Evolutionary conservation across 1,140 invertebrate genomes (phyloP).

Genomic region (Drosophila willistoni): DNA sequence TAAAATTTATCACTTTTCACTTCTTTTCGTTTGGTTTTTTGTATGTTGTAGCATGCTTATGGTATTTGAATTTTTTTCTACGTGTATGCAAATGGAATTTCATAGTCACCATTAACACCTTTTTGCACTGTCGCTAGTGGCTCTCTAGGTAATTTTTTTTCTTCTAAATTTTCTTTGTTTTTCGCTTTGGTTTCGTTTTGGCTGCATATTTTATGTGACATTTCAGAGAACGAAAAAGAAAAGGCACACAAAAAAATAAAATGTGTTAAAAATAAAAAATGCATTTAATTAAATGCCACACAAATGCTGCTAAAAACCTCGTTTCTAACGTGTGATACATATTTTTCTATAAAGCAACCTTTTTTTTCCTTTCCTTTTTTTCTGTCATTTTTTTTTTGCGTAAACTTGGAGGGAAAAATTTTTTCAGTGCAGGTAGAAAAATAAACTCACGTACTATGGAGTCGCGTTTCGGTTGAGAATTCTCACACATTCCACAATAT

Average conservation of each 20-base stretch:
- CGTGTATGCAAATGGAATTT: conserved; percentile 74
- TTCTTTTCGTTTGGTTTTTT: conserved; percentile 29
- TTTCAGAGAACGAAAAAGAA: conserved; percentile 14
- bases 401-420: conserved; percentile 14
- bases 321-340: conserved; percentile 65
- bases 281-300: conserved; percentile 78
- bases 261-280: conserved; percentile 57
- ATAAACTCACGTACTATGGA: too few species aligned
- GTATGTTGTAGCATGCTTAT: conserved; percentile 43
- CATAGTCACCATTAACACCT: conserved; percentile 79
- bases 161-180: conserved; percentile 9
- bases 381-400: conserved; percentile 36
- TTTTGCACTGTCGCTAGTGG: conserved; percentile 57
- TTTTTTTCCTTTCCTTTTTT: conserved; percentile 8
- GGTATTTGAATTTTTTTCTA: conserved; percentile 52
- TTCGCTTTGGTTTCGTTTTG: neutral
- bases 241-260: neutral
- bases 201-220: conserved; percentile 74
- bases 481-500: too few species aligned
- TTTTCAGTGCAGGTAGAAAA: neutral
- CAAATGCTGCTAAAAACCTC: conserved; percentile 67
- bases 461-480: too few species aligned
- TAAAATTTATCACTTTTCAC: conserved; percentile 61
- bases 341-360: conserved; percentile 52
- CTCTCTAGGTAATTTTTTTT: neutral